These are phyloP conservation scores for Cantharis rustica DNA, from an alignment of 2,888 invertebrate genomes.

Conservation along the genomic window DNA sequence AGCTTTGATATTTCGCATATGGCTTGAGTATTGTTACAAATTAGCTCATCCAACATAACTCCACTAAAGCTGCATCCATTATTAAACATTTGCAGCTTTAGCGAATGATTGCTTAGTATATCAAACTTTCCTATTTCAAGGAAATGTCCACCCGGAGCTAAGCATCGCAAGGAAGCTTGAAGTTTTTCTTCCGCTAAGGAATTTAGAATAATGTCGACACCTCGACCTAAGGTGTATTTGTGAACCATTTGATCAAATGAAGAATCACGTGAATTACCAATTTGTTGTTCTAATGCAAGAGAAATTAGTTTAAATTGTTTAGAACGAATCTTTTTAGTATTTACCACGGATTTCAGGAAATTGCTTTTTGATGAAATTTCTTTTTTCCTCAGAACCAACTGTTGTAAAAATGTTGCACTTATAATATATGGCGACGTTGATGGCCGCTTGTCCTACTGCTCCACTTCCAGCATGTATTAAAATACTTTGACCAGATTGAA, in stretches of 20 bases:
- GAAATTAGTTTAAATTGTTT: neutral
- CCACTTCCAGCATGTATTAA: constrained; percentile 68
- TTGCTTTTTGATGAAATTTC: constrained; percentile 63
- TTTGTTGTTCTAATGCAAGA: constrained; percentile 62
- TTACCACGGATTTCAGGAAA: constrained; percentile 54
- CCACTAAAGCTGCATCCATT: constrained; percentile 78
- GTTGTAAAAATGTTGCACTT: constrained; percentile 73
- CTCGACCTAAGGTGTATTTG: constrained; percentile 78
- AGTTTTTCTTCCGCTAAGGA: constrained; percentile 90
- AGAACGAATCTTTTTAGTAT: constrained; percentile 29
- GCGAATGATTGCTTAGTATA: constrained; percentile 66
- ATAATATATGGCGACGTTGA: constrained; percentile 68
- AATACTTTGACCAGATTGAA: constrained; percentile 53
- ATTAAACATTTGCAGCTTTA: constrained; percentile 70
- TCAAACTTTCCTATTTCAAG: constrained; percentile 87
- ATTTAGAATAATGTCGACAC: constrained; percentile 90
- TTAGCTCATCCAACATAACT: constrained; percentile 73
- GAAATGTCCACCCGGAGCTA: constrained; percentile 68
- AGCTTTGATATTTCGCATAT: constrained; percentile 60
- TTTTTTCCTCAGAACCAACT: constrained; percentile 68
- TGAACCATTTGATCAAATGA: constrained; percentile 87
- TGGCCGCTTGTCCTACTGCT: constrained; percentile 78
- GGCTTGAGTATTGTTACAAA: constrained; percentile 57
- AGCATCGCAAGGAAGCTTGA: constrained; percentile 67
- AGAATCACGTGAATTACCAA: constrained; percentile 86